Evolutionary conservation across 2,888 invertebrate species (phyloP).

Genomic region (Diachrysia chrysitis): DNA sequence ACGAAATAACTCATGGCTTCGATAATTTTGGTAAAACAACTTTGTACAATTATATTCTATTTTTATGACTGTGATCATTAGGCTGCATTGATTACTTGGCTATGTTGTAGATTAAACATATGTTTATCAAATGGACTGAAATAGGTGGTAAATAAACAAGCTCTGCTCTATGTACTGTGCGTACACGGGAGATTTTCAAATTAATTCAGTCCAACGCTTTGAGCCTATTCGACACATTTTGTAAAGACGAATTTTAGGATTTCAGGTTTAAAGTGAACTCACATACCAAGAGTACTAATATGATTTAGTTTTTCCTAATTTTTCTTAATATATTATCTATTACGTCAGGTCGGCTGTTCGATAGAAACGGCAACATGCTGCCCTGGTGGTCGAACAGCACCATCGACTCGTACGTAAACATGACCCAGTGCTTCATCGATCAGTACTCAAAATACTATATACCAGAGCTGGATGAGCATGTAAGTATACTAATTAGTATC

Average conservation of each 20-base stretch:
- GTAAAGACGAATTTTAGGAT: too few species aligned
- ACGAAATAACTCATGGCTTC: conserved; percentile 91
- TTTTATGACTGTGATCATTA: background rate
- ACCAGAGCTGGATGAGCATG: conserved; percentile 90
- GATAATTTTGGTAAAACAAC: conserved; percentile 83
- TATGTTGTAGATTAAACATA: too few species aligned
- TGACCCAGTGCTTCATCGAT: conserved; percentile 94
- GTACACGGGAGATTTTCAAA: too few species aligned
- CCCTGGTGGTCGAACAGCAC: conserved; percentile 97
- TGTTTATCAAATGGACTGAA: too few species aligned
- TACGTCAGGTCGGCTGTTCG: conserved; percentile 93
- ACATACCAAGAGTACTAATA: too few species aligned
- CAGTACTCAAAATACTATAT: conserved; percentile 93
- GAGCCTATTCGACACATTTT: too few species aligned
- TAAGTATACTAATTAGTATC: conserved; percentile 71
- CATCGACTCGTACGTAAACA: conserved; percentile 92
- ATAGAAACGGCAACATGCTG: conserved; percentile 95
- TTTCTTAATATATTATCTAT: background rate
- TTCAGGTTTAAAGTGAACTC: too few species aligned
- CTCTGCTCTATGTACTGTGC: too few species aligned
- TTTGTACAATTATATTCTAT: background rate
- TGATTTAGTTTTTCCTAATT: too few species aligned
- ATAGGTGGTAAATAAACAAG: too few species aligned
- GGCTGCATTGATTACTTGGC: background rate
- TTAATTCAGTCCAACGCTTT: too few species aligned